phyloP scores from a whole-genome alignment of 1,140 invertebrate genomes.

The Drosophila nasuta region DNA sequence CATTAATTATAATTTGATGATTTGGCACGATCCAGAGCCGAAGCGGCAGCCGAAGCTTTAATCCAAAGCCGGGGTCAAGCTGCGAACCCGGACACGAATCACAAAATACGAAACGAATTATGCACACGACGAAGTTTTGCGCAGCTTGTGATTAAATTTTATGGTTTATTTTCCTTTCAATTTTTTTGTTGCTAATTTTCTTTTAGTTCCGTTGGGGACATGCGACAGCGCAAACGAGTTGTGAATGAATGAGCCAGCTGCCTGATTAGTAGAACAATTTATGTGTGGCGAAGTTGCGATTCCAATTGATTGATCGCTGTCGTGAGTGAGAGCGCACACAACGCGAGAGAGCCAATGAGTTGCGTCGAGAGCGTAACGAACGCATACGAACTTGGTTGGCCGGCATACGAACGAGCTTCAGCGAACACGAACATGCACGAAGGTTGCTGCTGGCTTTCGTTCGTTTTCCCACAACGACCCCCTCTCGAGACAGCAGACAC shows the following conservation, averaged over 20 bases:
- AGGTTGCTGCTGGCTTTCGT: neutral
- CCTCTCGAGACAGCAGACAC: constrained; percentile 15
- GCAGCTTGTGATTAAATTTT: constrained; percentile 7
- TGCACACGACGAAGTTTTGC: constrained; percentile 22
- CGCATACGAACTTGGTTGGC: constrained; percentile 4
- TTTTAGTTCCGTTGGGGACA: constrained; percentile 26
- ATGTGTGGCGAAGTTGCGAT: constrained; percentile 52
- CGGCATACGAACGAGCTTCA: constrained; percentile 10
- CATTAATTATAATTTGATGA: constrained; percentile 48
- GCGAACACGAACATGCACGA: constrained; percentile 3
- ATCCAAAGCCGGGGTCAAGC: constrained; percentile 32
- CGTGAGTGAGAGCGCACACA: constrained; percentile 27
- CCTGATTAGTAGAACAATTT: constrained; percentile 72
- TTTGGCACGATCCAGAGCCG: constrained; percentile 34
- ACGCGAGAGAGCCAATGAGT: neutral
- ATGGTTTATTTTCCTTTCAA: constrained; percentile 2
- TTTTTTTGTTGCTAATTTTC: constrained; percentile 16
- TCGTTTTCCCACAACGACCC: constrained; percentile 30
- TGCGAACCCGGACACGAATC: constrained; percentile 72
- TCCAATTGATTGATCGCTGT: constrained; percentile 64
- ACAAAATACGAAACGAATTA: constrained; percentile 22
- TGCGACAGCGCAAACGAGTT: constrained; percentile 74
- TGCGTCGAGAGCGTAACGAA: neutral
- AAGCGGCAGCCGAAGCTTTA: constrained; percentile 7
- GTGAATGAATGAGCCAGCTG: constrained; percentile 76